Evolutionary conservation across 2,797 vertebrate species (phyloP).

Genomic region (Garrulus glandarius): DNA sequence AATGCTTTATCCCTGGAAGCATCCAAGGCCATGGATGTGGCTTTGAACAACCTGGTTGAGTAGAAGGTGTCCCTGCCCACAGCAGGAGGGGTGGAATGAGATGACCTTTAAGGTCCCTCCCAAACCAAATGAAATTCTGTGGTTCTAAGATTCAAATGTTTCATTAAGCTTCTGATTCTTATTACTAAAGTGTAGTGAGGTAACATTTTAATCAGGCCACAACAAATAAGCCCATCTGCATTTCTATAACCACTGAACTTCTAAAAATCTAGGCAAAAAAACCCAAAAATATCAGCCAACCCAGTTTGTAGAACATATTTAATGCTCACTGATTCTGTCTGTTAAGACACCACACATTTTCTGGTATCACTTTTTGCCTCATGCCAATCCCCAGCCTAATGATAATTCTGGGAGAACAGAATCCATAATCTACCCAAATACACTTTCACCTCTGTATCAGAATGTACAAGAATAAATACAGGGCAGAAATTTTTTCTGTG

Average conservation of each 20-base stretch:
- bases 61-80: not conserved
- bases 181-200: not conserved
- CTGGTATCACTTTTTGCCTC: not conserved
- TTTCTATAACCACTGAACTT: not conserved
- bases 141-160: not conserved
- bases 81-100: not conserved
- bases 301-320: not conserved
- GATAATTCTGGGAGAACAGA: not conserved
- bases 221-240: not conserved
- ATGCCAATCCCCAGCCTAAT: not conserved
- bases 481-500: not conserved
- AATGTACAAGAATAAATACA: not conserved
- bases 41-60: not conserved
- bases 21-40: not conserved
- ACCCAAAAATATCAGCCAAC: not conserved
- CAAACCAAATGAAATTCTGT: not conserved
- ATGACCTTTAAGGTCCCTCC: not conserved
- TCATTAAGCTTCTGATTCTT: not conserved
- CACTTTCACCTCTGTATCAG: not conserved
- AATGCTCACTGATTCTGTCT: not conserved
- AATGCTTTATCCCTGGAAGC: not conserved
- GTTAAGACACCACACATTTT: not conserved
- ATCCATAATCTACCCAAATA: not conserved
- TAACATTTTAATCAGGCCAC: not conserved
- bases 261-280: not conserved